These are phyloP conservation scores for Bucorvus abyssinicus DNA, from an alignment of 2,797 vertebrate species.

Conservation along the genomic window DNA sequence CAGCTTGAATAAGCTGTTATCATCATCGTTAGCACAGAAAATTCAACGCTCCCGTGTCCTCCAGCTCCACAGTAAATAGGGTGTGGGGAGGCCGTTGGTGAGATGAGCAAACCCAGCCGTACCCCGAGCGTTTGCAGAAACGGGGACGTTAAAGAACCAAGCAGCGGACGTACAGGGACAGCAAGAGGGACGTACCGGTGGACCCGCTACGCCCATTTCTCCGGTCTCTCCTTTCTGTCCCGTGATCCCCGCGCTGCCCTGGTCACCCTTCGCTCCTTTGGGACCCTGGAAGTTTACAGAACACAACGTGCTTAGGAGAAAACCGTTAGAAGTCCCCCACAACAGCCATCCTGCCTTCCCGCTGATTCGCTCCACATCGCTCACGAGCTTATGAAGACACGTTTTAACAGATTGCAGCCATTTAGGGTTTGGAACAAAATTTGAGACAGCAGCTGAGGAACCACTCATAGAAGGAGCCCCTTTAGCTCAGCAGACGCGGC, in stretches of 20 bases:
- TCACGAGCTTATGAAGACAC: fast-evolving
- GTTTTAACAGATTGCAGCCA: not conserved
- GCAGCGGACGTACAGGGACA: not conserved
- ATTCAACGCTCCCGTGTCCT: not conserved
- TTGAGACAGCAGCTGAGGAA: not conserved
- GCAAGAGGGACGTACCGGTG: conserved; percentile 73
- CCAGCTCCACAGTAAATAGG: fast-evolving
- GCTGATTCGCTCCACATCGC: fast-evolving
- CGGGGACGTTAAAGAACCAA: fast-evolving
- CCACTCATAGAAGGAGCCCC: not conserved
- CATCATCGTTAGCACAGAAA: not conserved
- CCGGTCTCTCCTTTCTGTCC: conserved; percentile 90
- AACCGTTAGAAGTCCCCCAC: not conserved
- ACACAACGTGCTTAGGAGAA: not conserved
- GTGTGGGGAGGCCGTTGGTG: not conserved
- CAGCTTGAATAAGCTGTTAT: not conserved
- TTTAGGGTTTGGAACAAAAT: not conserved
- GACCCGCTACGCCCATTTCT: conserved; percentile 87
- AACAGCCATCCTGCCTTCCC: not conserved
- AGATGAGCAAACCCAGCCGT: not conserved
- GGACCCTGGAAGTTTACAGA: conserved; percentile 77
- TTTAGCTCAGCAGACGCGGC: fast-evolving
- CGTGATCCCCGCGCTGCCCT: conserved; percentile 73
- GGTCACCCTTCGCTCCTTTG: conserved; percentile 84
- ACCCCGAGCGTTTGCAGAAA: not conserved